Evolutionary conservation across 2,113 vertebrate species (phyloP), one percentile per base, ranked within the genome.

Genomic region (Microcebus murinus): DNA sequence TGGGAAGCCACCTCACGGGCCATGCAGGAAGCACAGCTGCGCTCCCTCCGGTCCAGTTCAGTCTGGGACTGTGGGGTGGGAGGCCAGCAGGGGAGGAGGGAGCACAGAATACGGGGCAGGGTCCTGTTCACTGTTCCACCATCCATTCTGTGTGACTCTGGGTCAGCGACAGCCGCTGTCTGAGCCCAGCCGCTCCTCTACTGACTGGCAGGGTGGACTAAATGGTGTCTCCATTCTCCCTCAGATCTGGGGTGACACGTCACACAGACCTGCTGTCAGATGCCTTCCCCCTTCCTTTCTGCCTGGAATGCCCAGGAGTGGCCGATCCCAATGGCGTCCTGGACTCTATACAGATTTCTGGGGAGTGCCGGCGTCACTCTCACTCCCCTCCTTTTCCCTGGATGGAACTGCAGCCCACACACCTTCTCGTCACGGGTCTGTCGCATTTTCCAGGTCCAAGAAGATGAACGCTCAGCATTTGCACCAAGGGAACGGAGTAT

Each of bases 391-490:
- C 74, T 84, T 91, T 95, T 97, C 80, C 92, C 96, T 71, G 39
- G 96, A 65, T 45, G 79, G 63, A 88, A 79, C 59, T 4, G 31
- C 34, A 55, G 74, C 85, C 88, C 42, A 36, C 0, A 0, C 48
- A 81, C 85, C 80, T 76, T 82, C 91, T 45, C 1, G 36, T 92
- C 96, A 90, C 93, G 5, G 18, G 55, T 82, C 95, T 94, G 91
- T 95, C 96, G 93, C 95, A 84, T 97, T 97, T 97, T 95, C 89
- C 79, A 91, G 74, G 86, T 97, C 91, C 92, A 93, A 27, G 91
- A 97, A 96, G 96, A 97, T 90, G 93, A 93, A 97, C 73, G 95
- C 20, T 94, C 90, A 29, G 92, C 57, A 12, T 91, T 45, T 81
- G 55, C 80, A 67, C 91, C 50, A 8, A 95, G 95, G 94, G 96